These are phyloP conservation scores for Cataglyphis livida DNA, from an alignment of 2,888 invertebrate genomes.

Conservation along the genomic window DNA sequence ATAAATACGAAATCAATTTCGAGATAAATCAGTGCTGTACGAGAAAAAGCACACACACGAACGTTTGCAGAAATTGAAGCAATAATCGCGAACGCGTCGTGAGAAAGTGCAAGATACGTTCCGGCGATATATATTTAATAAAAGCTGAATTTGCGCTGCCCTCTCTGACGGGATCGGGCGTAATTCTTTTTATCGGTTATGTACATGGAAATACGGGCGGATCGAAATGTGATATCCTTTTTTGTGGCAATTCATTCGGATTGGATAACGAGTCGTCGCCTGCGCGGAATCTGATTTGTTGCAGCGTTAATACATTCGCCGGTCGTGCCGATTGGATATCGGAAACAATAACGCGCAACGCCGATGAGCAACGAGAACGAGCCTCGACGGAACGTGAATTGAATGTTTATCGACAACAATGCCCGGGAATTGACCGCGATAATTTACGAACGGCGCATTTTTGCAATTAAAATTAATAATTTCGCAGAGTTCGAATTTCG, in stretches of 20 bases:
- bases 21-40: not conserved
- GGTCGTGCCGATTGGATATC: conserved; percentile 49
- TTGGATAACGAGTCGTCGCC: conserved; percentile 55
- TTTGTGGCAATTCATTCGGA: conserved; percentile 36
- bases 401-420: conserved; percentile 32
- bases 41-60: not conserved
- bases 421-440: conserved; percentile 32
- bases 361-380: conserved; percentile 37
- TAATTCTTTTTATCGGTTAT: conserved; percentile 48
- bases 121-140: conserved; percentile 2
- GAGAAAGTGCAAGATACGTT: not conserved
- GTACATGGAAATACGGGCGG: conserved; percentile 32
- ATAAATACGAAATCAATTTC: not conserved
- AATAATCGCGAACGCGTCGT: not conserved
- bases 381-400: conserved; percentile 45
- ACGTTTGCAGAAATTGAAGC: not conserved
- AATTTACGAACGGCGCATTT: conserved; percentile 35
- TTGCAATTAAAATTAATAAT: conserved; percentile 35
- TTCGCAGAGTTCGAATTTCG: not conserved
- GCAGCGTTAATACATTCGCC: conserved; percentile 52
- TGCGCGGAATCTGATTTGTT: conserved; percentile 52
- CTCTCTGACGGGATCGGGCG: not conserved
- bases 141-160: not conserved
- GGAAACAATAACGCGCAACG: conserved; percentile 53
- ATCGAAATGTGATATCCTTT: conserved; percentile 27